Conservation (phyloP, 1,140 invertebrate genomes). For the Bombus waltoni region DNA sequence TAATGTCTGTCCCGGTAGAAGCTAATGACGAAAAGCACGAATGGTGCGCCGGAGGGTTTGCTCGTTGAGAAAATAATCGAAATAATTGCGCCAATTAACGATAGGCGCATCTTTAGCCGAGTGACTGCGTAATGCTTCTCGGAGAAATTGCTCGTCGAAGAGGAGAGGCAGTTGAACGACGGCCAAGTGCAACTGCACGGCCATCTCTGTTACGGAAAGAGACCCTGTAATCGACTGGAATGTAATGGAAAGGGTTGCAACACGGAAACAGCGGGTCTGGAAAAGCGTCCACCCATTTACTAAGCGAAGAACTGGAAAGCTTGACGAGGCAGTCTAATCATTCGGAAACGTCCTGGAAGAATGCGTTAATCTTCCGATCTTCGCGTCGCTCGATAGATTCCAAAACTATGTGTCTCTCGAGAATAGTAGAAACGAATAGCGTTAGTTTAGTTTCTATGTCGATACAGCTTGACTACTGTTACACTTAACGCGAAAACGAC, state of each 20-base stretch:
- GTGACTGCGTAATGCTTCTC: background rate
- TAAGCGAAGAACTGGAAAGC: too few relatives aligned
- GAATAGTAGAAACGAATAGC: too few relatives aligned
- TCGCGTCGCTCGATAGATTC: too few relatives aligned
- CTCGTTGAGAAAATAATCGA: background rate
- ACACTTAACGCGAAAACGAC: too few relatives aligned
- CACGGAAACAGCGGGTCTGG: background rate
- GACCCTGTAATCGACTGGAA: slow-evolving; percentile 36
- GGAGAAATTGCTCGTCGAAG: background rate
- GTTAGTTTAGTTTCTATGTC: too few relatives aligned
- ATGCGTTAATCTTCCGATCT: too few relatives aligned
- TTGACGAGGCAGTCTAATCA: background rate
- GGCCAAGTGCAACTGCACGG: slow-evolving; percentile 43
- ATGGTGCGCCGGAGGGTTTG: background rate
- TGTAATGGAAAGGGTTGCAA: slow-evolving; percentile 1
- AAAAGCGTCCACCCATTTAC: background rate
- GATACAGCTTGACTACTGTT: too few relatives aligned
- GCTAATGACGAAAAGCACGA: background rate
- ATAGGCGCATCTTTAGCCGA: background rate
- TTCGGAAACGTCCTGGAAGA: too few relatives aligned
- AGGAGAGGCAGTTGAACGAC: slow-evolving; percentile 41
- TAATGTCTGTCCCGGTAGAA: background rate
- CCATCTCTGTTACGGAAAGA: slow-evolving; percentile 22
- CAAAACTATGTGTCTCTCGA: too few relatives aligned
- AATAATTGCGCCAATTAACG: slow-evolving; percentile 26